Evolutionary conservation across 2,113 vertebrate species (phyloP).

Genomic region (Chaetops frenatus): DNA sequence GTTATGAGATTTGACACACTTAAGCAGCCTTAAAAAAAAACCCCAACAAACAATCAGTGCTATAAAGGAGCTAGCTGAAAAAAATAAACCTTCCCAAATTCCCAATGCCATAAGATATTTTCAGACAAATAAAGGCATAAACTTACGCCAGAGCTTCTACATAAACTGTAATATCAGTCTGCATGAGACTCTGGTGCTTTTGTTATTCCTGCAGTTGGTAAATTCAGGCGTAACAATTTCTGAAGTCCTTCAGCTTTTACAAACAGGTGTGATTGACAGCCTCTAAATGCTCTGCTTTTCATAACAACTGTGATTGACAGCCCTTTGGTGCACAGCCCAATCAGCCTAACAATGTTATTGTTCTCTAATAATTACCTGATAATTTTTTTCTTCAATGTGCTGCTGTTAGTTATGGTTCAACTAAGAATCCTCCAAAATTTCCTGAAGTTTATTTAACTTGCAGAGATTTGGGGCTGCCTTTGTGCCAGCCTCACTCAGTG

Average conservation of each 20-base stretch:
- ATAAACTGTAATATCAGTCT: neutral
- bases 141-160: neutral
- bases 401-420: neutral
- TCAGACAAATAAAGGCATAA: neutral
- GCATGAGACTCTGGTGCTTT: neutral
- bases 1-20: neutral
- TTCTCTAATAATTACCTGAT: conserved; percentile 38
- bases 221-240: neutral
- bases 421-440: neutral
- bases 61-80: neutral
- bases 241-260: neutral
- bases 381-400: neutral
- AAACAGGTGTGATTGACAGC: conserved; percentile 36
- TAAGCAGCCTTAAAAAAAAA: neutral
- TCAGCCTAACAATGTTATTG: conserved; percentile 14
- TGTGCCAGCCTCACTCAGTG: neutral
- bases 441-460: neutral
- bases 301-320: conserved; percentile 19
- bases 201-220: conserved; percentile 21
- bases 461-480: neutral
- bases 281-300: conserved; percentile 22
- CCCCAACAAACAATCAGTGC: neutral
- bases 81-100: neutral
- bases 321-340: neutral
- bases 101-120: neutral